Evolutionary conservation across 2,888 invertebrate species (phyloP).

Genomic region (Mythimna ferrago): DNA sequence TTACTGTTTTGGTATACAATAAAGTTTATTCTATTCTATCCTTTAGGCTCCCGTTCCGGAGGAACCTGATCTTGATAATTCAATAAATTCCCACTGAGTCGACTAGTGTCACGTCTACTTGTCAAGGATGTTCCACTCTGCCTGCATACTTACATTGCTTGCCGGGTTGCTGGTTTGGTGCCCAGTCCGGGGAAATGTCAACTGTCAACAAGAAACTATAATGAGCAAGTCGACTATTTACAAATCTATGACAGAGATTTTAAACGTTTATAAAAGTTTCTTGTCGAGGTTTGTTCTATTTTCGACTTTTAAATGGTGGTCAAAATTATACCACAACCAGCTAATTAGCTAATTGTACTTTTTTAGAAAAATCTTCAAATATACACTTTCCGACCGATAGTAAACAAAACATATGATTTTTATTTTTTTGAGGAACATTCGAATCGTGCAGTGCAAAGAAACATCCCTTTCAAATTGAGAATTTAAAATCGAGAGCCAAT

Average conservation of each 20-base stretch:
- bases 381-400: neutral
- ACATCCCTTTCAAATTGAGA: neutral
- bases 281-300: neutral
- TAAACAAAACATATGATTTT: neutral
- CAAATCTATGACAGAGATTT: neutral
- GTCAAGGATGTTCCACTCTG: too few relatives aligned
- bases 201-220: conserved; percentile 5
- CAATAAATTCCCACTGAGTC: too few relatives aligned
- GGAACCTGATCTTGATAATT: too few relatives aligned
- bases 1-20: too few relatives aligned
- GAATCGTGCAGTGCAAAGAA: neutral
- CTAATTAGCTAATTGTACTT: neutral
- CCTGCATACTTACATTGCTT: conserved; percentile 36
- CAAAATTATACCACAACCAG: neutral
- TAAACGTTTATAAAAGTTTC: too few relatives aligned
- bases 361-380: neutral
- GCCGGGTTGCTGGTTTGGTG: neutral
- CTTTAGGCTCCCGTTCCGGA: too few relatives aligned
- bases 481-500: neutral
- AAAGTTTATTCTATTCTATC: too few relatives aligned
- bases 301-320: too few relatives aligned
- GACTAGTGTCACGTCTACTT: neutral
- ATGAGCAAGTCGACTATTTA: conserved; percentile 5
- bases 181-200: neutral
- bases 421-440: neutral